Evolutionary conservation across 2,888 invertebrate species (phyloP).

Genomic region (Pseudococcus viburni): DNA sequence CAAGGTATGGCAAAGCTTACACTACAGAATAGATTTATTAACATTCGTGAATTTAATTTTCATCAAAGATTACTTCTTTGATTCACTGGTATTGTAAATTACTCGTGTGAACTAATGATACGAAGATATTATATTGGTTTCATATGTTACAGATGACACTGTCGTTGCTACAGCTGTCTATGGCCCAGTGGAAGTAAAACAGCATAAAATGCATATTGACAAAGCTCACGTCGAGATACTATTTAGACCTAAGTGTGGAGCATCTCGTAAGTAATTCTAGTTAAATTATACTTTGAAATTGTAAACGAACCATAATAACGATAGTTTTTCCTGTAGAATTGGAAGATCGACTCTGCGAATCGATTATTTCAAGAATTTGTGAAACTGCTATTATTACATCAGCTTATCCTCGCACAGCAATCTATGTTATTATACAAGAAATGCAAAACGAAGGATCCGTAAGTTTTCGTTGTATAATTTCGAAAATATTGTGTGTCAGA

Average conservation of each 20-base stretch:
- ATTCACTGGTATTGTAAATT: neutral
- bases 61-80: neutral
- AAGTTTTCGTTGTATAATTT: slow-evolving; percentile 69
- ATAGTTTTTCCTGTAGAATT: slow-evolving; percentile 73
- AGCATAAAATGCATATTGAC: slow-evolving; percentile 83
- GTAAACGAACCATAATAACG: neutral
- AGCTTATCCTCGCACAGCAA: slow-evolving; percentile 85
- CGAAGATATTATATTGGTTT: neutral
- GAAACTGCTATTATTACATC: slow-evolving; percentile 81
- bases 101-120: neutral
- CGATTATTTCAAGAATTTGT: slow-evolving; percentile 82
- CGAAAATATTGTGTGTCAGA: neutral
- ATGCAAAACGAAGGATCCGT: slow-evolving; percentile 88
- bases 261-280: slow-evolving; percentile 74
- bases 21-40: neutral
- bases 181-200: slow-evolving; percentile 86
- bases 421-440: slow-evolving; percentile 87
- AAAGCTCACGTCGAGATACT: slow-evolving; percentile 84
- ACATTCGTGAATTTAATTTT: neutral
- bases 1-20: slow-evolving; percentile 36
- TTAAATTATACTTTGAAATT: neutral
- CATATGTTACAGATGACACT: slow-evolving; percentile 79
- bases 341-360: slow-evolving; percentile 82
- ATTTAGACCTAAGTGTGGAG: slow-evolving; percentile 83
- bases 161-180: slow-evolving; percentile 83